Evolutionary conservation across 2,888 invertebrate species (phyloP).

Genomic region (Timema cristinae): DNA sequence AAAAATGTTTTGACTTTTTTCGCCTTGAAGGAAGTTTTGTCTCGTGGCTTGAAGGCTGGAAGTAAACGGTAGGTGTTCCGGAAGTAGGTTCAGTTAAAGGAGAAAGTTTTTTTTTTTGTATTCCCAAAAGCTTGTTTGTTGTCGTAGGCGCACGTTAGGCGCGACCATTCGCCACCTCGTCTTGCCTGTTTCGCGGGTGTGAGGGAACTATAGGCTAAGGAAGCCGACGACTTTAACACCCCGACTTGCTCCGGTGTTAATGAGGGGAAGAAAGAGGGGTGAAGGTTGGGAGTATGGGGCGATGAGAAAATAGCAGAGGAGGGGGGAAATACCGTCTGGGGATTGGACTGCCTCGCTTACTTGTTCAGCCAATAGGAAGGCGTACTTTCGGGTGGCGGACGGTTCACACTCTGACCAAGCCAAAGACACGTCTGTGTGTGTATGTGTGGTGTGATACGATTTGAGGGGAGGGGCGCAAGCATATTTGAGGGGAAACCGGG

Average conservation of each 20-base stretch:
- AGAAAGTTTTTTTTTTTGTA: too few relatives aligned
- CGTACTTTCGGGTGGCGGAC: slow-evolving; percentile 37
- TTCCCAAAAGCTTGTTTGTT: too few relatives aligned
- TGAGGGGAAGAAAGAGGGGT: slow-evolving; percentile 33
- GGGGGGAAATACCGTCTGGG: slow-evolving; percentile 38
- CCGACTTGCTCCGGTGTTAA: slow-evolving; percentile 16
- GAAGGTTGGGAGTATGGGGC: slow-evolving; percentile 30
- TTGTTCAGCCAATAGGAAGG: slow-evolving; percentile 39
- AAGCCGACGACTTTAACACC: slow-evolving; percentile 26
- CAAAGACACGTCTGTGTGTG: slow-evolving; percentile 7
- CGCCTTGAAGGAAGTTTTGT: too few relatives aligned
- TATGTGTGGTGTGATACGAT: slow-evolving; percentile 34
- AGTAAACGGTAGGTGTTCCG: too few relatives aligned
- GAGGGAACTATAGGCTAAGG: slow-evolving; percentile 23
- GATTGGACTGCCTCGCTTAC: slow-evolving; percentile 27
- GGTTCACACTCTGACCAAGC: slow-evolving; percentile 42
- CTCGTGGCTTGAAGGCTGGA: too few relatives aligned
- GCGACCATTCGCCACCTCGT: slow-evolving; percentile 22
- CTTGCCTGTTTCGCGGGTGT: slow-evolving; percentile 22
- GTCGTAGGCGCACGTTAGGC: not conserved
- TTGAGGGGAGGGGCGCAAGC: slow-evolving; percentile 48
- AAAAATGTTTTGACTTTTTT: too few relatives aligned
- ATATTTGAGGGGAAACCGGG: slow-evolving; percentile 19
- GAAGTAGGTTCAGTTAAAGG: too few relatives aligned
- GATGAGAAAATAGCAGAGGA: slow-evolving; percentile 44